Base-by-base conservation (phyloP, 2,113 vertebrate species). In the Agapornis roseicollis region DNA sequence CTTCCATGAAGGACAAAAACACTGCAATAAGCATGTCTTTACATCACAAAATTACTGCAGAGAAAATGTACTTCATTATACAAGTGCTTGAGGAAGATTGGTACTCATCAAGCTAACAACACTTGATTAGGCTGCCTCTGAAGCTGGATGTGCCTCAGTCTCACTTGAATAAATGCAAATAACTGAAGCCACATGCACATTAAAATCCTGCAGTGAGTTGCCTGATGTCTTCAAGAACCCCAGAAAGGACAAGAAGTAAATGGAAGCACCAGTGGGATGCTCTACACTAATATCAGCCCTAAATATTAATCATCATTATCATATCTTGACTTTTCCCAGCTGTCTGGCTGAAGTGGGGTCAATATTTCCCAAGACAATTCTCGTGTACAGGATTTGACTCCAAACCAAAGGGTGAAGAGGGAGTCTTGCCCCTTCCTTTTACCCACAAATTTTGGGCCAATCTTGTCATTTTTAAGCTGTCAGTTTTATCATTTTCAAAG, bases 31-130 rank as follows among this genome's bases (percentile, higher is more conserved):
- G 82, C 5, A 0, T n/a, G 29, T 76, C 0, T 1, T 89, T 79
- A 31, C 89, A 73, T 86, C 93, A 55, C 33, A 3, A 41, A 91
- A 91, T 84, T 47, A 82, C 91, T 81, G 94, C 55, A 11, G 93
- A 79, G 82, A 91, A 96, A 94, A 94, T 78, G 55, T 76, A 77
- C 82, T 95, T 96, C 96, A 93, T 96, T 96, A 88, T 80, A 47
- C 41, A 29, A 85, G 92, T 71, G 72, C 94, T 95, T 10, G 23
- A 89, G 91, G 86, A 94, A 92, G 83, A 90, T 77, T 78, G 71
- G 85, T 68, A 44, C 89, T 96, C 92, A 93, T 92, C 92, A 96
- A 79, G 86, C 49, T 64, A 95, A 94, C 42, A 19, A 78, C 93
- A 85, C 89, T 90, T 91, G 94, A 95, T 97, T 80, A 90, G 84